These are phyloP conservation scores for Drosophila niveifrons DNA, from an alignment of 2,888 invertebrate species.

Conservation along the genomic window DNA sequence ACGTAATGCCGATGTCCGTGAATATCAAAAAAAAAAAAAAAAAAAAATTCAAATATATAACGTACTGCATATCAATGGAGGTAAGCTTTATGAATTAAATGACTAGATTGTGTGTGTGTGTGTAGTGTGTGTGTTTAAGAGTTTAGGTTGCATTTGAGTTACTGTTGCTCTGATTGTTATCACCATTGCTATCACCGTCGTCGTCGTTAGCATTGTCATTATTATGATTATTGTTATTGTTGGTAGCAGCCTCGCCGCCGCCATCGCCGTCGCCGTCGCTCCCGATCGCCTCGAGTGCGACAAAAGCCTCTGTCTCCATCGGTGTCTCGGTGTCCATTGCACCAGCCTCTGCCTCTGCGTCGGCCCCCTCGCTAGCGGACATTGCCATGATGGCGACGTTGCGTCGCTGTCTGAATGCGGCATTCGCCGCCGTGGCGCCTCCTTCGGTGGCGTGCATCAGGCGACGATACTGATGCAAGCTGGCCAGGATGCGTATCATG, in stretches of 20 bases:
- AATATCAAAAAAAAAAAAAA: background rate
- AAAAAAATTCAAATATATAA: too few species aligned
- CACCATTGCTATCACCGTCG: slow-evolving; percentile 12
- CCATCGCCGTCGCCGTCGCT: background rate
- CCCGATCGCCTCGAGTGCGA: background rate
- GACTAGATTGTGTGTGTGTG: slow-evolving; percentile 29
- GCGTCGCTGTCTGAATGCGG: background rate
- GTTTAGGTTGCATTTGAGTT: slow-evolving; percentile 31
- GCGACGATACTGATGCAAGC: slow-evolving; percentile 86
- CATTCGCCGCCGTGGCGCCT: background rate
- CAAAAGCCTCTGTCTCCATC: slow-evolving; percentile 13
- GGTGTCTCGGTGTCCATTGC: slow-evolving; percentile 8
- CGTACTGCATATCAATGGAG: background rate
- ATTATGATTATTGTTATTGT: background rate
- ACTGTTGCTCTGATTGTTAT: slow-evolving; percentile 20
- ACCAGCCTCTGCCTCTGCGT: slow-evolving; percentile 10
- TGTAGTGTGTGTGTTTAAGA: background rate
- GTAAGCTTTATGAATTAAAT: slow-evolving; percentile 13
- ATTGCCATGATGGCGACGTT: slow-evolving; percentile 2
- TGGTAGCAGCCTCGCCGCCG: background rate
- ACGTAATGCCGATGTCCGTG: slow-evolving; percentile 23
- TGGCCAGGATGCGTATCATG: slow-evolving; percentile 92
- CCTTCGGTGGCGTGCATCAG: slow-evolving; percentile 53
- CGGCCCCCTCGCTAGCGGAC: background rate
- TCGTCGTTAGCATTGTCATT: background rate